Evolutionary conservation across 1,140 invertebrate genomes (phyloP).

Genomic region (Liolophura sinensis): DNA sequence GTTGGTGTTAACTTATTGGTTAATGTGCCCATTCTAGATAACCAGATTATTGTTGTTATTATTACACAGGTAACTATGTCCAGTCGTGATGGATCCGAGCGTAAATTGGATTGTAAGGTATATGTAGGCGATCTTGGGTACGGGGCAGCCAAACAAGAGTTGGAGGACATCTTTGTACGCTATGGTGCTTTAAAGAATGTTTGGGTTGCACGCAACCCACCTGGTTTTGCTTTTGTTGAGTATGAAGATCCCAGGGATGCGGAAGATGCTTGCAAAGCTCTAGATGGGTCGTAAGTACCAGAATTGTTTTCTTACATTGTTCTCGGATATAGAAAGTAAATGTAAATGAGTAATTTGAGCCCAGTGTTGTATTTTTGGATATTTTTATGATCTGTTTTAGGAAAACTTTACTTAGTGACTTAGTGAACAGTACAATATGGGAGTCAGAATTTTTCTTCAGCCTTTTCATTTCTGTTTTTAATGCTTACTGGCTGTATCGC

Average conservation of each 20-base stretch:
- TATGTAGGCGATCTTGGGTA: conserved; percentile 88
- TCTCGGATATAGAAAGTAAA: background rate
- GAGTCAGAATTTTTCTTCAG: background rate
- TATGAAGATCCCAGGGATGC: conserved; percentile 93
- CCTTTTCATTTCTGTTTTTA: conserved; percentile 10
- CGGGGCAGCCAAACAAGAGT: conserved; percentile 47
- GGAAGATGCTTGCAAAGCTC: conserved; percentile 87
- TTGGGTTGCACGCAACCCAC: conserved; percentile 86
- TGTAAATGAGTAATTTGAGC: background rate
- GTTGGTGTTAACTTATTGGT: too few species aligned
- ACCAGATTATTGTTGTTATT: too few species aligned
- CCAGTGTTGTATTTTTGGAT: background rate
- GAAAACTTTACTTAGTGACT: background rate
- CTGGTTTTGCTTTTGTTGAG: conserved; percentile 93
- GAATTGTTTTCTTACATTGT: background rate
- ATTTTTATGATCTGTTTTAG: background rate
- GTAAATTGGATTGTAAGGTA: conserved; percentile 84
- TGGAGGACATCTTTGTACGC: conserved; percentile 62
- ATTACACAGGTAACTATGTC: too few species aligned
- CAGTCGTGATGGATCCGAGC: conserved; percentile 7
- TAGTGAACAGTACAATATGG: background rate
- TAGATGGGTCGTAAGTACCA: conserved; percentile 76
- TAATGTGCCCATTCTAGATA: too few species aligned
- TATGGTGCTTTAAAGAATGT: conserved; percentile 93
- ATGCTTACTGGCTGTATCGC: background rate